Percentiles rank a stretch among this genome's conserved stretches.
Conservation (phyloP, 1,140 invertebrate genomes). For the Psilanteris sp. region DNA sequence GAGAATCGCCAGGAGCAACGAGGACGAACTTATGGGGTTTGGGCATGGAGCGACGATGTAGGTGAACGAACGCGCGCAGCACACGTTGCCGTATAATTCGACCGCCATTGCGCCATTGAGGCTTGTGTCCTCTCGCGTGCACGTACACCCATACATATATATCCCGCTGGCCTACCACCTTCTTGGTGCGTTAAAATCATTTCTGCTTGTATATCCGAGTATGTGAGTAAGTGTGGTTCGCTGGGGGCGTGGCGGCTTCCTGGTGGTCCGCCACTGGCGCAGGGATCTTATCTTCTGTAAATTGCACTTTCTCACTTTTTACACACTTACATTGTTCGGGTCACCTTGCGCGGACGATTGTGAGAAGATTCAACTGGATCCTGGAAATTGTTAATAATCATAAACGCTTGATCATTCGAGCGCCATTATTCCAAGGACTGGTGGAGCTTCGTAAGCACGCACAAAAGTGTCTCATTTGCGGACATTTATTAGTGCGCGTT, state of each 20-base stretch:
- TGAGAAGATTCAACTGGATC: too few relatives aligned
- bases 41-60: background rate
- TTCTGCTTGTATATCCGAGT: constrained; percentile 63
- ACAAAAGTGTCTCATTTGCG: too few relatives aligned
- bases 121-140: constrained; percentile 62
- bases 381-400: too few relatives aligned
- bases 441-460: too few relatives aligned
- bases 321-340: constrained; percentile 48
- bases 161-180: constrained; percentile 58
- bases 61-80: constrained; percentile 24
- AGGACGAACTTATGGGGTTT: background rate
- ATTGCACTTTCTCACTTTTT: constrained; percentile 58
- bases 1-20: constrained; percentile 6
- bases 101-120: constrained; percentile 64
- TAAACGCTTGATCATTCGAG: too few relatives aligned
- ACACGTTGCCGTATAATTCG: constrained; percentile 63
- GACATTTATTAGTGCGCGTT: too few relatives aligned
- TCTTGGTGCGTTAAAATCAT: constrained; percentile 70
- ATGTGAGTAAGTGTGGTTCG: constrained; percentile 62
- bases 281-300: constrained; percentile 61
- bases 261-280: constrained; percentile 77
- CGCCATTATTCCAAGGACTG: too few relatives aligned
- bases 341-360: constrained; percentile 2
- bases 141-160: constrained; percentile 49
- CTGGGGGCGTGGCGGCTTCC: constrained; percentile 75